These are phyloP conservation scores for Camelus dromedarius DNA, from an alignment of 2,113 vertebrate genomes.

Conservation along the genomic window DNA sequence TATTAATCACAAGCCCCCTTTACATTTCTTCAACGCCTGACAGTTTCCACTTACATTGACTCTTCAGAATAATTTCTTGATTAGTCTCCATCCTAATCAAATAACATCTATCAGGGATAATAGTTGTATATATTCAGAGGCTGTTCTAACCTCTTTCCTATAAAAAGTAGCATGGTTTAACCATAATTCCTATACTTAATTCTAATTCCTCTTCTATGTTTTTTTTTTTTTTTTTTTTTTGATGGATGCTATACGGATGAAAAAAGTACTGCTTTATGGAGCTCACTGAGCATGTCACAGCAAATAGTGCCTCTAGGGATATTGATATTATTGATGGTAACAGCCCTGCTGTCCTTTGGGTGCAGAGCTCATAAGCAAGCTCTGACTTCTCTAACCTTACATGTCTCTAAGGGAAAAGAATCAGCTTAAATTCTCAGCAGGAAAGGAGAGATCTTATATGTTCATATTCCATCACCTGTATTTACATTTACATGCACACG, in stretches of 20 bases:
- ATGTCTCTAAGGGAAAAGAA: neutral
- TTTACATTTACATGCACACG: neutral
- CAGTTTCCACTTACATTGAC: neutral
- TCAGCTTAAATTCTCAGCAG: neutral
- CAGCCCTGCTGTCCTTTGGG: neutral
- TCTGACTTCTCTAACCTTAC: neutral
- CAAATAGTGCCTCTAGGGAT: neutral
- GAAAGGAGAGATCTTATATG: neutral
- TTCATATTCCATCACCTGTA: neutral
- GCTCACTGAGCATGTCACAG: neutral
- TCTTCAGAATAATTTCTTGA: conserved; percentile 36
- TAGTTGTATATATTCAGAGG: neutral
- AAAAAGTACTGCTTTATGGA: neutral
- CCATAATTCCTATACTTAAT: neutral
- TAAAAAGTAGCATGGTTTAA: neutral
- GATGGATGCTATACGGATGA: neutral
- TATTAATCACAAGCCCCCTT: neutral
- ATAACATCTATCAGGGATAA: neutral
- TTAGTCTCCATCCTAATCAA: neutral
- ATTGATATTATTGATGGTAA: neutral
- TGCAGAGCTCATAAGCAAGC: neutral
- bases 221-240: no score
- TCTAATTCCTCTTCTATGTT: neutral
- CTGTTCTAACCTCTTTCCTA: neutral
- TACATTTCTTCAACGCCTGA: neutral